These are phyloP conservation scores for Arctopsyche grandis DNA, from an alignment of 1,140 invertebrate genomes.

Conservation along the genomic window DNA sequence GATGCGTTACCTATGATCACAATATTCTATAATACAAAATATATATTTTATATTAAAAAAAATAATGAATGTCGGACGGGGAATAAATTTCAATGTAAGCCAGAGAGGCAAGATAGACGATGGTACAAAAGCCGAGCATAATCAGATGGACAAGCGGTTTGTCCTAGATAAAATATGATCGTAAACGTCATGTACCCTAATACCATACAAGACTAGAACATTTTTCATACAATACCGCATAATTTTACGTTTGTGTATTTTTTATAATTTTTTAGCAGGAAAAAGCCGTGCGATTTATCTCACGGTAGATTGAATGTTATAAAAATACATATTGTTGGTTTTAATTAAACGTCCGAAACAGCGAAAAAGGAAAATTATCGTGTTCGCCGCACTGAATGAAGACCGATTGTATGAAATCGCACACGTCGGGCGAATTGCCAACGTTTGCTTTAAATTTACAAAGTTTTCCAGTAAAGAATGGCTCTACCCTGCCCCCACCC, in stretches of 20 bases:
- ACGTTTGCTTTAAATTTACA: conserved; percentile 26
- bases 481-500: neutral
- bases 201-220: too few species aligned
- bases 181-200: neutral
- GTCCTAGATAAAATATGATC: conserved; percentile 1
- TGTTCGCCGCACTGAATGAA: neutral
- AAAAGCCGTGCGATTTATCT: too few species aligned
- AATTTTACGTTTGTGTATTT: too few species aligned
- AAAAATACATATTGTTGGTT: too few species aligned
- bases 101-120: neutral
- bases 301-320: too few species aligned
- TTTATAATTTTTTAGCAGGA: too few species aligned
- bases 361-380: too few species aligned
- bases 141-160: neutral
- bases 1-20: neutral
- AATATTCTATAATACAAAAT: neutral
- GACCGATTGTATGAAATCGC: neutral
- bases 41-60: neutral
- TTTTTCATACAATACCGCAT: too few species aligned
- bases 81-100: too few species aligned
- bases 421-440: conserved; percentile 6
- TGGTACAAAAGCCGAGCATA: conserved; percentile 9
- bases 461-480: conserved; percentile 12
- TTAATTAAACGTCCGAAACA: too few species aligned
- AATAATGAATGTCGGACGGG: neutral